Evolutionary conservation across 2,888 invertebrate genomes (phyloP).

Genomic region (Tenthredo distinguenda): DNA sequence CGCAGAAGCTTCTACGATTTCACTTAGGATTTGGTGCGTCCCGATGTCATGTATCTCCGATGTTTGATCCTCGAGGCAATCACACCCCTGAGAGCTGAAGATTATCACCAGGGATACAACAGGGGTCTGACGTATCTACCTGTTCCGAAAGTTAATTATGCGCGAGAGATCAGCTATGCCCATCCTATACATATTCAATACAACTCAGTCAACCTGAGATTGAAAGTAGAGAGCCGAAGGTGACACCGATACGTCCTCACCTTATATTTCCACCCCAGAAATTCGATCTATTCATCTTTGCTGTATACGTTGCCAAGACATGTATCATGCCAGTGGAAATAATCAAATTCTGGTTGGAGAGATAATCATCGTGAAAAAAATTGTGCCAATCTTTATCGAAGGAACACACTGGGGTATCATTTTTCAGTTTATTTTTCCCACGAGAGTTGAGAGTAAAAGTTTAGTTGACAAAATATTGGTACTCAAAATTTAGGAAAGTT

Average conservation of each 20-base stretch:
- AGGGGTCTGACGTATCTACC: not conserved
- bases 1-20: constrained; percentile 18
- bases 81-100: not conserved
- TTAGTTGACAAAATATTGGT: not conserved
- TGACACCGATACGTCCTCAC: not conserved
- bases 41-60: not conserved
- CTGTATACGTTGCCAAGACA: not conserved
- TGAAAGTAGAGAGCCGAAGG: not conserved
- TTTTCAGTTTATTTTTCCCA: not conserved
- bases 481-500: not conserved
- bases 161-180: constrained; percentile 5
- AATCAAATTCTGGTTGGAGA: not conserved
- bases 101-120: not conserved
- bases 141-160: constrained; percentile 32
- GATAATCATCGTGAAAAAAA: not conserved
- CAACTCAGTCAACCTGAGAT: not conserved
- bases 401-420: not conserved
- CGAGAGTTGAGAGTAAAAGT: not conserved
- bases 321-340: not conserved
- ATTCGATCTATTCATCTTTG: not conserved
- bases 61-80: constrained; percentile 12
- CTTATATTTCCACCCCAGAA: not conserved
- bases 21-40: constrained; percentile 12
- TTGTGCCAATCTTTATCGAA: not conserved
- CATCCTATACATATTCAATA: constrained; percentile 34